Percentiles rank a stretch among this genome's conserved stretches.
Evolutionary conservation across 2,113 vertebrate species (phyloP).

Genomic region (Nerophis ophidion): DNA sequence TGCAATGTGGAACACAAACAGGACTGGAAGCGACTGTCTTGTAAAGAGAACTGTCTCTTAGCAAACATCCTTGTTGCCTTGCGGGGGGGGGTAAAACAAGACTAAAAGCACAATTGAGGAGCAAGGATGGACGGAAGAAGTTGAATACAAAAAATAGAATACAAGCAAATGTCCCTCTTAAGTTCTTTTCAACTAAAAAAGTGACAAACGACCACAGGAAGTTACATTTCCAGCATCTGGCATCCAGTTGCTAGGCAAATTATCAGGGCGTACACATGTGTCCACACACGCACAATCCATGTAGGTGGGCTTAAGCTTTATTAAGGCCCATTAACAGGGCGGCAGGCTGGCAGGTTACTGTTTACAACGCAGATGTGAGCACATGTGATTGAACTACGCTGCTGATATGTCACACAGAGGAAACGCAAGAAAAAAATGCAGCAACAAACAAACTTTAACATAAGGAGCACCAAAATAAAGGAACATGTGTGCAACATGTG

Average conservation of each 20-base stretch:
- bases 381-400: conserved; percentile 6
- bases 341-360: conserved; percentile 41
- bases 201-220: neutral
- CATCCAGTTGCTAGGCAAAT: conserved; percentile 29
- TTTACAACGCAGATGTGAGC: conserved; percentile 32
- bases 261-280: conserved; percentile 40
- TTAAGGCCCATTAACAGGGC: conserved; percentile 37
- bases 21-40: neutral
- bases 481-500: neutral
- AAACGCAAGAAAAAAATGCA: too few relatives aligned
- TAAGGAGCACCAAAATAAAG: neutral
- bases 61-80: neutral
- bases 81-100: neutral
- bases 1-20: neutral
- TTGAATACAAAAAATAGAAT: neutral
- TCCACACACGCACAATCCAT: conserved; percentile 12
- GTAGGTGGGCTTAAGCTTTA: conserved; percentile 59
- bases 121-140: neutral
- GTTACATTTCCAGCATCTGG: conserved; percentile 37
- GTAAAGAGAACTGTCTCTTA: neutral
- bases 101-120: neutral
- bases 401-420: neutral
- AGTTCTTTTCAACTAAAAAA: conserved; percentile 15
- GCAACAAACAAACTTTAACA: neutral
- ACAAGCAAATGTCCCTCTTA: conserved; percentile 18